A percentile compares a stretch with the other conserved stretches of the same genome.
These are phyloP conservation scores for Zosterops borbonicus DNA, from an alignment of 2,113 vertebrate genomes.

Conservation along the genomic window DNA sequence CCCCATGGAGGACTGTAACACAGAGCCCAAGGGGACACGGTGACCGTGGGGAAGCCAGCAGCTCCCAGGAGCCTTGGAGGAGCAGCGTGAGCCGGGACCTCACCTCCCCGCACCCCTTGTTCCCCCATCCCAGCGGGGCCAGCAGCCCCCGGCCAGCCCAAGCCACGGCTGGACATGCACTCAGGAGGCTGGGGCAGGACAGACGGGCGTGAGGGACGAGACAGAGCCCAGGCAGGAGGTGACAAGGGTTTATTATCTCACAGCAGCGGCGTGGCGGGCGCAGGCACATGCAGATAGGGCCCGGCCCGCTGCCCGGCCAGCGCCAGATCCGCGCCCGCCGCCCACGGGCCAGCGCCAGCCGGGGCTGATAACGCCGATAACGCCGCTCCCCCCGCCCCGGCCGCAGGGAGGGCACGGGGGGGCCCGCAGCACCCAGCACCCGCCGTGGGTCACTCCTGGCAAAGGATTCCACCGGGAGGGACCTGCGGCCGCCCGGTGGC, in stretches of 20 bases:
- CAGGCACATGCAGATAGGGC: slow-evolving; percentile 28
- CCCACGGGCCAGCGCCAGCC: neutral
- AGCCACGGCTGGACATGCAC: neutral
- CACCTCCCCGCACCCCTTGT: rapidly evolving
- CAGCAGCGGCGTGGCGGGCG: neutral
- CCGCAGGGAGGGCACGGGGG: neutral
- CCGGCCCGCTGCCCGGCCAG: neutral
- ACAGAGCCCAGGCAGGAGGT: neutral
- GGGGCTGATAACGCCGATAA: slow-evolving; percentile 26
- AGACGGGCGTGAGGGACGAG: neutral
- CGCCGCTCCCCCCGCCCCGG: neutral
- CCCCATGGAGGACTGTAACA: rapidly evolving
- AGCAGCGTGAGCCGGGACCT: rapidly evolving
- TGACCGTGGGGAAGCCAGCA: rapidly evolving
- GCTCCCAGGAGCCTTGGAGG: neutral
- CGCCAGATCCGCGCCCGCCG: neutral
- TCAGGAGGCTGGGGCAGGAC: rapidly evolving
- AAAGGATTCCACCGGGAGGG: neutral
- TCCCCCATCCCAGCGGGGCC: neutral
- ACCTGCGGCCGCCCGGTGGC: rapidly evolving
- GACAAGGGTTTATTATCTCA: slow-evolving; percentile 54
- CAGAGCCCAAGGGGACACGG: rapidly evolving
- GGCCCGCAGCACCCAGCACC: neutral
- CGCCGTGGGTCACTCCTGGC: neutral
- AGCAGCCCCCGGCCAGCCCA: neutral